Conservation (phyloP, 2,888 invertebrate genomes). For the Coleophora flavipennella region DNA sequence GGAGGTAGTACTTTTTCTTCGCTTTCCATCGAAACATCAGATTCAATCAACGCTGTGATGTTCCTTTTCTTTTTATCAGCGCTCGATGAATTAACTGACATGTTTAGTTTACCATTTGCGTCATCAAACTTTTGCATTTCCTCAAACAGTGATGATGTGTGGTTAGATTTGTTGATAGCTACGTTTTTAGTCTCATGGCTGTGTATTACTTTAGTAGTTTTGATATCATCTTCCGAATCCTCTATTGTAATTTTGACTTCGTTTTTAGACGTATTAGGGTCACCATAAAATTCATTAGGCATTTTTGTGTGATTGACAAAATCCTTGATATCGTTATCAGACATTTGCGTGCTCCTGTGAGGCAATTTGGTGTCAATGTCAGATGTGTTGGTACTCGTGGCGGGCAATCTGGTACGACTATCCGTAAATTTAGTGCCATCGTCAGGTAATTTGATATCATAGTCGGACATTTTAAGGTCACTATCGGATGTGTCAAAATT, state of each 20-base stretch:
- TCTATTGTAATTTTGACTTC: background rate
- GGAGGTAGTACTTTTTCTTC: conserved; percentile 23
- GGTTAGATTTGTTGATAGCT: conserved; percentile 4
- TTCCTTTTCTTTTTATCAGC: conserved; percentile 13
- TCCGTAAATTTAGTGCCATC: conserved; percentile 5
- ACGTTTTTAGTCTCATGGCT: too few relatives aligned
- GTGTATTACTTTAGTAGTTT: too few relatives aligned
- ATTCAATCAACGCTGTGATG: conserved; percentile 7
- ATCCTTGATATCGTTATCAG: too few relatives aligned
- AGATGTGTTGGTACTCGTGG: too few relatives aligned
- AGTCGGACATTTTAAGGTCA: background rate
- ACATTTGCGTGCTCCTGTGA: too few relatives aligned
- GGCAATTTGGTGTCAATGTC: too few relatives aligned
- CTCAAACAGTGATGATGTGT: conserved; percentile 29
- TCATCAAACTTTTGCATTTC: conserved; percentile 40
- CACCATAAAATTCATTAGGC: conserved; percentile 1
- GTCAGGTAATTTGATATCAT: conserved; percentile 1
- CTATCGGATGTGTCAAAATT: too few relatives aligned
- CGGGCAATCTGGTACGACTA: too few relatives aligned
- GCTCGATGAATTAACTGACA: conserved; percentile 26
- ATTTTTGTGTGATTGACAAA: too few relatives aligned
- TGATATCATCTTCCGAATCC: too few relatives aligned
- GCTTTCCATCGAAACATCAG: conserved; percentile 16
- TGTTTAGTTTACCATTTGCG: conserved; percentile 32
- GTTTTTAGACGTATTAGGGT: background rate